Base-by-base conservation (phyloP, 2,113 vertebrate species). In the Tricholaema leucomelas region DNA sequence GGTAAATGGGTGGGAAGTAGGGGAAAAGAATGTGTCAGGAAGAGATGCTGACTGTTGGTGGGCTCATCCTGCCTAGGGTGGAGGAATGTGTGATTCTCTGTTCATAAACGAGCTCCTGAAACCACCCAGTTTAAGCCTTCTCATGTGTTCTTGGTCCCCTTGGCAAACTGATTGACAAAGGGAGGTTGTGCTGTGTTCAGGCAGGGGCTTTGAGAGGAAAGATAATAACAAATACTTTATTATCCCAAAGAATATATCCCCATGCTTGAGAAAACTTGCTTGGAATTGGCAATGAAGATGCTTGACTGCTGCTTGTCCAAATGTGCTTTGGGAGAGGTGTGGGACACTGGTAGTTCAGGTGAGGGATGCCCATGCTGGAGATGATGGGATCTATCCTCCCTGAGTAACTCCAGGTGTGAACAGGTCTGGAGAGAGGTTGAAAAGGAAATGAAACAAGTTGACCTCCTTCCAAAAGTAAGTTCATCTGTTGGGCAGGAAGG, bases 91-190 rank as follows among this genome's bases (percentile, higher is more conserved):
- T 54, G 42, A 55, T 90, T 93, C 61, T 87, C 23, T 69, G 92
- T 93, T 94, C 70, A 80, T 95, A 91, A 96, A 96, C 31, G 33
- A 15, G 3, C 46, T 93, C 75, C 81, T 93, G 81, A 96, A 97
- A 93, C 31, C 74, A 81, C 80, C 31, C 55, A 75, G 66, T 86
- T 96, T 85, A 85, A 95, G 55, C 67, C 25, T 90, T 58, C 69
- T 87, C 90, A 95, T 88, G 86, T 38, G 44, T 76, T 84, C 77
- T 83, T 54, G 58, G 64, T 38, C 70, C 80, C 17, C 88, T 91
- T 94, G 94, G 83, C 81, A 94, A 94, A 94, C 81, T 33, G 2
- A 58, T 87, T 8, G 38, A 59, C 73, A 93, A 77, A 95, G 82
- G 35, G 81, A 92, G 67, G 73, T 87, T 80, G 55, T 66, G 75